phyloP scores from a whole-genome alignment of 2,113 vertebrate genomes.

The Nannospalax galili region DNA sequence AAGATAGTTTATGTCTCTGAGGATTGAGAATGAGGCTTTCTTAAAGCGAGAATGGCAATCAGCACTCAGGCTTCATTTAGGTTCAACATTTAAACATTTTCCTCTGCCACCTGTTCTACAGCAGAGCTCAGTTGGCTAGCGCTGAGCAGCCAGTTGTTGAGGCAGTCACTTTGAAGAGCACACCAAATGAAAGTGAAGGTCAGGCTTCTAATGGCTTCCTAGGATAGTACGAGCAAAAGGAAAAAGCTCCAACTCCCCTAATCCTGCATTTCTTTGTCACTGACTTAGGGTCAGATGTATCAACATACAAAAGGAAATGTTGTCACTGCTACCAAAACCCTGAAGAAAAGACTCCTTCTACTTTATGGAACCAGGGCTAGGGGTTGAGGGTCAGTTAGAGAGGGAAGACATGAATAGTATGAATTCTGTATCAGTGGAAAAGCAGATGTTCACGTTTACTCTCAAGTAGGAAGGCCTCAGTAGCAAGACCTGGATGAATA shows the following conservation, averaged over 20 bases:
- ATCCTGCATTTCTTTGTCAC: neutral
- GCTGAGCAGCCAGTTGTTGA: neutral
- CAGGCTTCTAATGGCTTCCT: neutral
- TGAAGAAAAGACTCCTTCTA: neutral
- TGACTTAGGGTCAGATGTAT: neutral
- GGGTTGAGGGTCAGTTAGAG: neutral
- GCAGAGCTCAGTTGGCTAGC: neutral
- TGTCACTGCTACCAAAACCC: neutral
- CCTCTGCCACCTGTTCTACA: neutral
- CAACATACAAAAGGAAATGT: neutral
- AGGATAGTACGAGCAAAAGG: neutral
- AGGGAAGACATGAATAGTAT: neutral
- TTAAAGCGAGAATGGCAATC: neutral
- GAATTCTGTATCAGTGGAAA: neutral
- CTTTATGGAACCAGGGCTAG: neutral
- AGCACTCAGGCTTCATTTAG: neutral
- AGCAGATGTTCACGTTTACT: neutral
- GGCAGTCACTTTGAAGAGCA: neutral
- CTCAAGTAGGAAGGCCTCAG: neutral
- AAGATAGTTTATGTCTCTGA: slow-evolving; percentile 6
- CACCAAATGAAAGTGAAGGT: neutral
- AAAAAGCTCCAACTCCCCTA: neutral
- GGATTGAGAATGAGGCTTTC: neutral
- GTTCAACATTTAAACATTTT: neutral
- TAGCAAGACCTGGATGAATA: neutral